phyloP scores from a whole-genome alignment of 1,140 invertebrate genomes.

The Anthonomus grandis region DNA sequence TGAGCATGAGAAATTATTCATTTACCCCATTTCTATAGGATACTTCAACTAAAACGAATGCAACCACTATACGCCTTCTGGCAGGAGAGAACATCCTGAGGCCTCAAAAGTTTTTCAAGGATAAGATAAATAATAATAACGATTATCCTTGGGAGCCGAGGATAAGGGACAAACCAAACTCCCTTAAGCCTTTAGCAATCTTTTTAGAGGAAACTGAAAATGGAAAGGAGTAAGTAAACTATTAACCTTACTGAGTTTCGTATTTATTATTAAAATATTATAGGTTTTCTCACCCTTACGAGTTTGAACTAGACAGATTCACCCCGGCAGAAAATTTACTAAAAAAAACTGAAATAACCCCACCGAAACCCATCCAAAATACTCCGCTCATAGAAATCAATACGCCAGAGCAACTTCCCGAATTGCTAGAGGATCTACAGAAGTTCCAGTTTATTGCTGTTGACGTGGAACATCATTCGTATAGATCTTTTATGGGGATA shows the following conservation, averaged over 20 bases:
- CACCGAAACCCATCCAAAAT: constrained; percentile 54
- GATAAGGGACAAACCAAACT: constrained; percentile 86
- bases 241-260: too few species aligned
- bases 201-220: constrained; percentile 64
- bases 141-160: constrained; percentile 75
- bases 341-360: constrained; percentile 41
- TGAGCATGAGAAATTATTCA: not conserved
- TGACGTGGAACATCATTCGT: constrained; percentile 88
- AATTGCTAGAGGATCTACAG: constrained; percentile 64
- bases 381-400: constrained; percentile 69
- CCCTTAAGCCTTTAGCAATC: constrained; percentile 73
- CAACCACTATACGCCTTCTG: constrained; percentile 56
- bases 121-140: constrained; percentile 78
- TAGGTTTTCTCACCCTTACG: constrained; percentile 85
- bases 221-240: constrained; percentile 42
- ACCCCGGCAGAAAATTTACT: constrained; percentile 54
- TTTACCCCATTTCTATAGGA: constrained; percentile 11
- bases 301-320: constrained; percentile 77
- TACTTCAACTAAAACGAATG: not conserved
- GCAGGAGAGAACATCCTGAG: constrained; percentile 72
- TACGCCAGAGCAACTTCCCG: constrained; percentile 61
- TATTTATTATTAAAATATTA: constrained; percentile 6
- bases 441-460: constrained; percentile 73
- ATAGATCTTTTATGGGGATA: constrained; percentile 76
- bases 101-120: constrained; percentile 82